phyloP scores from a whole-genome alignment of 2,797 vertebrate genomes.

The Luscinia luscinia region DNA sequence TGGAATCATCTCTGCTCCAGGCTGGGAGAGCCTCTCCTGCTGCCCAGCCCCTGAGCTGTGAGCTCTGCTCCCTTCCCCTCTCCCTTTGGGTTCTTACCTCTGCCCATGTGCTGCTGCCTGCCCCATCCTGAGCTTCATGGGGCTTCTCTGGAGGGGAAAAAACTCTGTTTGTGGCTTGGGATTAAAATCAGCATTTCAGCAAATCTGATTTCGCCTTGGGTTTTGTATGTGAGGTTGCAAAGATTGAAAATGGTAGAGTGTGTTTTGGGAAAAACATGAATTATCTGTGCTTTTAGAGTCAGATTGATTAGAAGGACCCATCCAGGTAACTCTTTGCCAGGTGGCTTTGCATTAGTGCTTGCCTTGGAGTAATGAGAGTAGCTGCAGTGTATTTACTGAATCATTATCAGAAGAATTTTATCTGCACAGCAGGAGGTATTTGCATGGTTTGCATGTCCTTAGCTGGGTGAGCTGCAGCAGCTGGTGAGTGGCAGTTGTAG shows the following conservation, averaged over 20 bases:
- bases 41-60: background rate
- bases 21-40: background rate
- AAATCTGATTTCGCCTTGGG: background rate
- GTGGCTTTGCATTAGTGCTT: background rate
- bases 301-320: background rate
- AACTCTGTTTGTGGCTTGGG: background rate
- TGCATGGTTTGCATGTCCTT: background rate
- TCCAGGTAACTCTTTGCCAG: slow-evolving; percentile 36
- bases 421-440: background rate
- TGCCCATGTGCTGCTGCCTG: background rate
- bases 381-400: background rate
- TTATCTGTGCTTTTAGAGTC: slow-evolving; percentile 20
- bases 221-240: background rate
- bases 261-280: background rate
- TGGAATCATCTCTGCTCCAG: background rate
- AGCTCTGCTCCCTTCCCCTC: background rate
- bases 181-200: background rate
- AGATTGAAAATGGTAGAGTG: background rate
- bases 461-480: background rate
- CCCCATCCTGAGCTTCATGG: background rate
- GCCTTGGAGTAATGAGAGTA: background rate
- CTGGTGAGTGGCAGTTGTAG: background rate
- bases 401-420: background rate
- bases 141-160: background rate
- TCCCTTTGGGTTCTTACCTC: background rate